A percentile compares a stretch with the other conserved stretches of the same genome.
Conservation (phyloP, 2,888 invertebrate genomes). For the Drosophila yooni region DNA sequence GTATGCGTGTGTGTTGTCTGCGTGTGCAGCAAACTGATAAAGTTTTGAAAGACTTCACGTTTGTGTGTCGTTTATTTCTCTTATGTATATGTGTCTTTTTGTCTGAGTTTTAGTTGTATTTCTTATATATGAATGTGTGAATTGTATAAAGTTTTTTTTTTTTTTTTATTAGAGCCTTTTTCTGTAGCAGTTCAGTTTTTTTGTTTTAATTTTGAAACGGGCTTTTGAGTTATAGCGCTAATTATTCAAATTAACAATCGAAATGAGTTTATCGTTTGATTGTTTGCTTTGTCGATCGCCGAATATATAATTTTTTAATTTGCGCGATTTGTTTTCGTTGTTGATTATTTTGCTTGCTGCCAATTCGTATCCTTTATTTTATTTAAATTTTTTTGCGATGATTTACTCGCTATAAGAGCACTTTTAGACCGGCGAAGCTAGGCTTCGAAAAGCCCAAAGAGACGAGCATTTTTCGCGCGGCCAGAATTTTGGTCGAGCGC, state of each 20-base stretch:
- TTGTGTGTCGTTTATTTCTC: conserved; percentile 10
- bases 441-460: conserved; percentile 84
- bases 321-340: conserved; percentile 10
- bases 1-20: conserved; percentile 11
- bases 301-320: conserved; percentile 20
- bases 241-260: conserved; percentile 63
- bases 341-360: conserved; percentile 30
- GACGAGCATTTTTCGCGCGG: conserved; percentile 83
- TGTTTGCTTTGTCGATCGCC: conserved; percentile 30
- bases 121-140: conserved; percentile 22
- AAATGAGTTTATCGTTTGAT: conserved; percentile 25
- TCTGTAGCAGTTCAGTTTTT: conserved; percentile 21
- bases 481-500: conserved; percentile 81
- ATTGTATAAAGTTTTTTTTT: conserved; percentile 40
- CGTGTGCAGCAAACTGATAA: conserved; percentile 59
- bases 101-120: conserved; percentile 19
- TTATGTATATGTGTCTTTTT: conserved; percentile 7
- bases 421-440: conserved; percentile 85
- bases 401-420: conserved; percentile 81
- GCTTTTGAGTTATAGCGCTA: conserved; percentile 55
- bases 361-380: conserved; percentile 32
- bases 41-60: conserved; percentile 49
- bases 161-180: conserved; percentile 45
- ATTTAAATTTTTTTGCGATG: conserved; percentile 13
- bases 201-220: conserved; percentile 38